A percentile compares a stretch with the other conserved stretches of the same genome.
Conservation (phyloP, 2,888 invertebrate genomes). For the Hecatera dysodea region DNA sequence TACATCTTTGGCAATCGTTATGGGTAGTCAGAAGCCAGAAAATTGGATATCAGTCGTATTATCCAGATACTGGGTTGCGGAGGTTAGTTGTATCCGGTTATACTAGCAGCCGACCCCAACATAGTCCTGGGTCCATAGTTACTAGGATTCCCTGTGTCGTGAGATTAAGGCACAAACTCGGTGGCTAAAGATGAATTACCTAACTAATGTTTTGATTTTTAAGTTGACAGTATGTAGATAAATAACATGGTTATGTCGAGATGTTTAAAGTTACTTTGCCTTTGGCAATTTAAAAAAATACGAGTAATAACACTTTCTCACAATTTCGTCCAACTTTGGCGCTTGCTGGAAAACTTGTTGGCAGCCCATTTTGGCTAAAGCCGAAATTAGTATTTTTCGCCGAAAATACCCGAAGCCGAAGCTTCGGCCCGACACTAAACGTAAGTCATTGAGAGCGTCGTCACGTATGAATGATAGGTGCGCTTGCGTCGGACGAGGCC, state of each 20-base stretch:
- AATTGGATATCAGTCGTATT: no score
- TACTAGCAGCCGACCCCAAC: no score
- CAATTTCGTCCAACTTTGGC: background rate
- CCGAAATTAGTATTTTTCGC: background rate
- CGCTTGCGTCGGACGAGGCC: constrained; percentile 69
- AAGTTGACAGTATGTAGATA: background rate
- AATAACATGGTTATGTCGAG: background rate
- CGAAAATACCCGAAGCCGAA: background rate
- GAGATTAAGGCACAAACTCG: no score
- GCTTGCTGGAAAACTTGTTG: background rate
- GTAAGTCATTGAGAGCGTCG: constrained; percentile 70
- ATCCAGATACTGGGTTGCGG: no score
- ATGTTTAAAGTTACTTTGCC: background rate
- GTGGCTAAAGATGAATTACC: no score
- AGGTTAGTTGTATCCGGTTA: no score
- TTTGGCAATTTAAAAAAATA: background rate
- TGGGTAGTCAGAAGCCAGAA: no score
- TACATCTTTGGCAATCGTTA: no score
- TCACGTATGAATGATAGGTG: constrained; percentile 74
- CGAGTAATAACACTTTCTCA: background rate
- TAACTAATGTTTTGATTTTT: background rate
- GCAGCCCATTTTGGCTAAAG: background rate
- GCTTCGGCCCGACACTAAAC: constrained; percentile 26
- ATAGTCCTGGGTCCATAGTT: no score
- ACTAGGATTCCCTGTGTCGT: no score